phyloP scores from a whole-genome alignment of 2,797 vertebrate species.

The Centroberyx gerrardi region DNA sequence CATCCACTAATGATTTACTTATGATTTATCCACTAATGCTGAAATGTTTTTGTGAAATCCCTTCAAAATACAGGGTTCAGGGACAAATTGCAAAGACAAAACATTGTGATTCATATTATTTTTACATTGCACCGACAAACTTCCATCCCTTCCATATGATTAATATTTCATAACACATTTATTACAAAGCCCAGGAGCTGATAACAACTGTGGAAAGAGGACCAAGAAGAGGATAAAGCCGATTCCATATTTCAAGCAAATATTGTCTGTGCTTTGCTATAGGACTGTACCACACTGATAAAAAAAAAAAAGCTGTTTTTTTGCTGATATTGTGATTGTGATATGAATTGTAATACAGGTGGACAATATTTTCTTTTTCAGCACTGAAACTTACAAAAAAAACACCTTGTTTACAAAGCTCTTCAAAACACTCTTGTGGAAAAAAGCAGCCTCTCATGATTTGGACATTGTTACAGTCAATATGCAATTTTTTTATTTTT shows the following conservation, averaged over 20 bases:
- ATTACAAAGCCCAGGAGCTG: conserved; percentile 42
- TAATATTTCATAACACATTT: conserved; percentile 47
- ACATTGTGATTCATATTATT: no score
- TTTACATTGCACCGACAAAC: background rate
- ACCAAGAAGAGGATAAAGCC: conserved; percentile 36
- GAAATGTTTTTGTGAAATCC: conserved; percentile 17
- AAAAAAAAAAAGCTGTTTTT: conserved; percentile 1
- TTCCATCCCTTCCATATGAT: conserved; percentile 15
- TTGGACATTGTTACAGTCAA: no score
- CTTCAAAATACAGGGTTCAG: conserved; percentile 15
- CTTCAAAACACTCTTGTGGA: no score
- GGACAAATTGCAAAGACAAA: background rate
- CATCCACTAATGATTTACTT: conserved; percentile 1
- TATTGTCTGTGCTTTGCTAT: conserved; percentile 19
- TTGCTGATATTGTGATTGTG: background rate
- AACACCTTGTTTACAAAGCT: no score
- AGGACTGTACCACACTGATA: conserved; percentile 17
- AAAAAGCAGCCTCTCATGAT: no score
- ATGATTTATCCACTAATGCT: conserved; percentile 12
- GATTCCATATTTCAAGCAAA: conserved; percentile 37
- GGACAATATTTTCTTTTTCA: conserved; percentile 19
- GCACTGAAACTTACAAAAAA: background rate
- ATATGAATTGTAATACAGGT: conserved; percentile 1
- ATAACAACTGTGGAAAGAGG: conserved; percentile 25
- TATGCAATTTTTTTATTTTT: conserved; percentile 12